phyloP scores from a whole-genome alignment of 2,888 invertebrate species.

The Dynastes tityus region DNA sequence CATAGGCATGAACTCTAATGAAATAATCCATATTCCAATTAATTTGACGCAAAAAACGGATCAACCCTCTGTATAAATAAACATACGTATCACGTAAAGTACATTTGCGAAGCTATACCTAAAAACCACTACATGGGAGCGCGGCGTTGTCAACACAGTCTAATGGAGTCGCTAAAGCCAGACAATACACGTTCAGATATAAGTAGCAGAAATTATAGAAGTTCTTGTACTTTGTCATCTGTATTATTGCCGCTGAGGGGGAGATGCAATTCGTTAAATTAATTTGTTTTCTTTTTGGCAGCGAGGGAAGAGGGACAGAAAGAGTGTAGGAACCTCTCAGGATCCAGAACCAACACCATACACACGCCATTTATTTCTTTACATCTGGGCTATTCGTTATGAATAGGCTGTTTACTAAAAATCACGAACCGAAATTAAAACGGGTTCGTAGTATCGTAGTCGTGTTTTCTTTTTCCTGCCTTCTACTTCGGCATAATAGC shows the following conservation, averaged over 20 bases:
- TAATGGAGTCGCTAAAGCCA: constrained; percentile 64
- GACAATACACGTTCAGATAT: constrained; percentile 59
- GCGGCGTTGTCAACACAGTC: constrained; percentile 61
- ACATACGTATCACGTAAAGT: constrained; percentile 58
- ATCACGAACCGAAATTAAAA: constrained; percentile 39
- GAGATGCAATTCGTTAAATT: constrained; percentile 48
- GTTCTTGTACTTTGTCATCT: constrained; percentile 59
- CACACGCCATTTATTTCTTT: constrained; percentile 40
- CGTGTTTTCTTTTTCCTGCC: constrained; percentile 1
- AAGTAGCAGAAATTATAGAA: constrained; percentile 57
- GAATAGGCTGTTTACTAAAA: constrained; percentile 39
- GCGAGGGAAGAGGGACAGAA: constrained; percentile 17
- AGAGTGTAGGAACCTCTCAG: constrained; percentile 3
- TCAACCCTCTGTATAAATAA: background rate
- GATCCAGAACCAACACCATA: constrained; percentile 14
- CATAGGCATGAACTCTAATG: too few species aligned
- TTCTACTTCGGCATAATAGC: constrained; percentile 10
- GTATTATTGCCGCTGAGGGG: constrained; percentile 58
- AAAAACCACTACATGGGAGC: constrained; percentile 43
- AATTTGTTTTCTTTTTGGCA: constrained; percentile 50
- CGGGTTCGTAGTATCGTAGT: background rate
- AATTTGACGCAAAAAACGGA: too few species aligned
- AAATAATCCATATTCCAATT: too few species aligned
- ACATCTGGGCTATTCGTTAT: constrained; percentile 34
- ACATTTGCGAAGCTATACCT: constrained; percentile 59